Base-by-base conservation (phyloP, 2,888 invertebrate genomes). In the Gastrophysa polygoni region DNA sequence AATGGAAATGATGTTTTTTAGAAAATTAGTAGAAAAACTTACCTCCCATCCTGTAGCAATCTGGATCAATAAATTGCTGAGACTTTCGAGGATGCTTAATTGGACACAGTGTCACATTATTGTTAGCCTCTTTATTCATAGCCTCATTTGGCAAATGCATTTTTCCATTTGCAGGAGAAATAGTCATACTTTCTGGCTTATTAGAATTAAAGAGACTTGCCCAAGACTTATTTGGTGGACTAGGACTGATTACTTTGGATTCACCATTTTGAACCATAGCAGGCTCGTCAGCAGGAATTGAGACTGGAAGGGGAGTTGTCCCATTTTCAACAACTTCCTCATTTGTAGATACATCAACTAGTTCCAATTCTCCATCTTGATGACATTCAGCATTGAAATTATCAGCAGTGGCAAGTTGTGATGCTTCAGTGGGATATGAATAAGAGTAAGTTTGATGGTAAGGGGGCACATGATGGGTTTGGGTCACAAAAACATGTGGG, bases 41-140 rank as follows among this genome's bases (percentile, higher is more conserved):
- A 90, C 91, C 90, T 80, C 89, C 90, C 85, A 89, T 88, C 74
- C 88, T 84, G 72, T 88, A 88, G 0, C 87, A 87, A 72, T 87
- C 85, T 1, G 90, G 90, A 80, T 90, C 89, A 71, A 89, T 85
- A 68, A 85, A 84, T 72, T 83, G 84, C 0, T 83, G 83, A 0
- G 83, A 80, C 63, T 78, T 82, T 49, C 81, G 78, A 0, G 84
- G 83, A 55, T 81, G 70, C 1, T 83, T 77, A 0, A 84, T 82
- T 1, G 81, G 72, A 16, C 76, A 70, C 44, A 82, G 80, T 67
- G 61, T 52, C 16, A 67, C 68, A 63, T 70, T 67, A 51, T 60
- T 65, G 29, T 63, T 57, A 6, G 51, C 17, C 52, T 71, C 62
- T 14, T 68, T 67, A 63, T 68, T 71, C 71, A 68, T 68, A 66